These are phyloP conservation scores for Ellobius talpinus DNA, from an alignment of 2,113 vertebrate genomes.

Conservation along the genomic window DNA sequence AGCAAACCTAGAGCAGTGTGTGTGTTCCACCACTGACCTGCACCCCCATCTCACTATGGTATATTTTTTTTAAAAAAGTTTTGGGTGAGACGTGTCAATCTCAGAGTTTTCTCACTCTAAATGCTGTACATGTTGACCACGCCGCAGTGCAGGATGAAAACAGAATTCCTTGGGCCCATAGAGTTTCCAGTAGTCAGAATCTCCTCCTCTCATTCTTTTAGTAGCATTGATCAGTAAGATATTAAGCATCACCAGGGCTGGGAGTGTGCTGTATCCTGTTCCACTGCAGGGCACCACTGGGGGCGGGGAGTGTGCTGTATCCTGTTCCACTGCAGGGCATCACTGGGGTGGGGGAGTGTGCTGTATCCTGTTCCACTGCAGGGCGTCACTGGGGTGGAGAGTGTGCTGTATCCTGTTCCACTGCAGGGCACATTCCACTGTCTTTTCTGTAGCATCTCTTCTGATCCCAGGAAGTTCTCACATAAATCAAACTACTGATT, in stretches of 20 bases:
- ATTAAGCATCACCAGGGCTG: neutral
- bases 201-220: neutral
- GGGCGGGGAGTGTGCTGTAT: too few species aligned
- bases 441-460: neutral
- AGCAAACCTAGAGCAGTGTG: neutral
- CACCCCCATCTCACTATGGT: neutral
- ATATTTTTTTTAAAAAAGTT: neutral
- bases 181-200: neutral
- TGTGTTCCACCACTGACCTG: neutral
- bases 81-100: neutral
- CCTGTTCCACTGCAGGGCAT: neutral
- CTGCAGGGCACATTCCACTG: neutral
- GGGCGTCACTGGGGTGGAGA: neutral
- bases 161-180: neutral
- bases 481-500: slow-evolving; percentile 22
- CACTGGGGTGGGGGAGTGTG: neutral
- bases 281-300: neutral
- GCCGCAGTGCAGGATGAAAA: neutral
- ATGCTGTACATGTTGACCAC: neutral
- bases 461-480: neutral
- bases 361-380: neutral
- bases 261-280: too few species aligned
- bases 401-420: neutral
- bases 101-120: neutral
- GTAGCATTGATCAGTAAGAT: slow-evolving; percentile 1